Base-by-base conservation (phyloP, 2,797 vertebrate species). In the Thunnus albacares region DNA sequence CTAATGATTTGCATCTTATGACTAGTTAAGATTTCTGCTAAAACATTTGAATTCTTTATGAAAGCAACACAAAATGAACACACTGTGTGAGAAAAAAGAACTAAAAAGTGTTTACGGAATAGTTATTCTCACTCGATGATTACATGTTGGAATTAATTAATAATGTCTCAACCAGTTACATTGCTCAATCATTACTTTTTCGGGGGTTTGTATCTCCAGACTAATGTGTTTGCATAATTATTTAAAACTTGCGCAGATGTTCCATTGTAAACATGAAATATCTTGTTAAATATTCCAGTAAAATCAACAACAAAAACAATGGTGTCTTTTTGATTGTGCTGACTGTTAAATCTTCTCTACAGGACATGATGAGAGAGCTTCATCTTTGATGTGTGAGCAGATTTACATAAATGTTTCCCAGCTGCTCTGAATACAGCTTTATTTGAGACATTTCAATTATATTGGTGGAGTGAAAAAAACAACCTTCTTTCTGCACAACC, bases 331-430 rank as follows among this genome's bases (percentile, higher is more conserved):
- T 24, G 1, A 26, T 45, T 7, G 45, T 60, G n/a, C 47, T 58
- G 28, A 26, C 17, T 56, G 15, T 24, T 53, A 26, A 61, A 6
- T 28, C n/a, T 41, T 71, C 24, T 28, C 33, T 51, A 1, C 7
- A 20, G 41, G 14, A n/a, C 7, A 80, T 63, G 70, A 90, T 82
- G 78, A 86, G 56, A 88, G 68, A 72, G 53, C 17, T 52, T 66
- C 33, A 17, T 64, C 74, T 59, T 80, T 81, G 62, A 85, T 67
- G 53, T 45, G 64, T 87, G 38, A 81, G 80, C 68, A n/a, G 55
- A 55, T 43, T 47, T 68, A 63, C 45, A 61, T n/a, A 76, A 70
- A 73, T 59, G 3, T 69, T 85, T 38, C 77, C 15, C 38, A 74
- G 10, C 67, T 33, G 26, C 2, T 33, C 41, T 55, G 74, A 87